Evolutionary conservation across 2,888 invertebrate species (phyloP).

Genomic region (Teleogryllus oceanicus): DNA sequence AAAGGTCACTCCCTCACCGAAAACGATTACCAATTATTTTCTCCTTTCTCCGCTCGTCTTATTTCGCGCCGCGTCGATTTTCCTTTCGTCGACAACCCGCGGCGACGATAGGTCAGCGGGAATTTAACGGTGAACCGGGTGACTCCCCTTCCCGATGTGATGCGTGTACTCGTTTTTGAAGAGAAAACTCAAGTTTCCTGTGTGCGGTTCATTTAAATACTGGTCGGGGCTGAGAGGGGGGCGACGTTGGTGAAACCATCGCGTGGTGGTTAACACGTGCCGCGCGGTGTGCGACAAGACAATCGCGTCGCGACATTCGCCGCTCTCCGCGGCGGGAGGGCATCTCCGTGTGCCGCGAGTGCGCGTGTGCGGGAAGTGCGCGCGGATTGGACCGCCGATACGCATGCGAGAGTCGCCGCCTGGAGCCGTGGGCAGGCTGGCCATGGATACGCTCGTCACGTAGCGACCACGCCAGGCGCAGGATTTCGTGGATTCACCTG

Average conservation of each 20-base stretch:
- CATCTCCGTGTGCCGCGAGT: neutral
- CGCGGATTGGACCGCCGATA: neutral
- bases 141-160: neutral
- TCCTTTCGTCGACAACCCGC: neutral
- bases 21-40: neutral
- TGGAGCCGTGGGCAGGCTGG: no score
- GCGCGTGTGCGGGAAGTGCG: neutral
- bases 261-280: neutral
- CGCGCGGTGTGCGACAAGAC: neutral
- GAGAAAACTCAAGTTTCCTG: neutral
- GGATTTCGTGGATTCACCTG: neutral
- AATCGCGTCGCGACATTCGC: neutral
- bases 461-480: neutral
- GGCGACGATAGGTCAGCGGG: neutral
- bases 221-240: neutral
- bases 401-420: neutral
- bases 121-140: neutral
- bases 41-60: conserved; percentile 18
- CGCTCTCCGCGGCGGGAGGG: neutral
- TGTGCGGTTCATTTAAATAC: neutral
- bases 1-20: neutral
- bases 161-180: neutral
- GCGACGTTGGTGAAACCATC: neutral
- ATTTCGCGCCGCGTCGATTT: neutral
- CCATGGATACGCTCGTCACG: neutral